Evolutionary conservation across 2,888 invertebrate species (phyloP), one percentile per base, ranked within the genome.

Genomic region (Cryptops parisi): DNA sequence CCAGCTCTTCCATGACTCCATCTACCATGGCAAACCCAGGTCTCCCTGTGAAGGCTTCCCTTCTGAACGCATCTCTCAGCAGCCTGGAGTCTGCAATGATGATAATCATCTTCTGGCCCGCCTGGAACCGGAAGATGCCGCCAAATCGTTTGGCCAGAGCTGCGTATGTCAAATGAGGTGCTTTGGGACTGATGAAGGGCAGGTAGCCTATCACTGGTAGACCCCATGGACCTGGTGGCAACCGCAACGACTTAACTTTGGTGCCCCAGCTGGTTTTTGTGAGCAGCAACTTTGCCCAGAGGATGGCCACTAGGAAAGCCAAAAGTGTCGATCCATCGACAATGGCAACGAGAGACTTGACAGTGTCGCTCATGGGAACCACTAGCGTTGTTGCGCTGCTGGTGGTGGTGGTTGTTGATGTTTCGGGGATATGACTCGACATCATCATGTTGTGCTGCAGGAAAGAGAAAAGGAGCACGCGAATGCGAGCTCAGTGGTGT

Each of bases 161-260:
- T 64, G 81, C 76, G 71, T 84, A 86, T 54, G 82, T 80, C 52
- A 85, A 76, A 70, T 90, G 88, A 47, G 82, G 78, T 47, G 82
- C 78, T 62, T 76, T 77, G 40, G 79, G 77, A 60, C 81, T 83
- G 63, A 90, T 75, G 69, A 84, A 87, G 2, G 84, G 82, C 59
- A 89, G 71, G 65, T 83, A 87, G 57, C 91, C 90, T 53, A 88
- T 74, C 51, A 89, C 73, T 21, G 90, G 90, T 3, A 85, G 72
- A 1, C 88, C 87, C 82, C 84, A 84, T 2, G 90, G 90, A 2
- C 90, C 90, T 1, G 90, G 90, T 0, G 90, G 90, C 60, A 88
- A 71, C 9, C n/a, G 43, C n/a, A n/a, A n/a, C 19, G 43, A 41
- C 6, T 9, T 33, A 33, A 9, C 33, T 33, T 15, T 6, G 9